A percentile compares a stretch with the other conserved stretches of the same genome.
phyloP scores from a whole-genome alignment of 2,888 invertebrate species.

The Boloria selene region DNA sequence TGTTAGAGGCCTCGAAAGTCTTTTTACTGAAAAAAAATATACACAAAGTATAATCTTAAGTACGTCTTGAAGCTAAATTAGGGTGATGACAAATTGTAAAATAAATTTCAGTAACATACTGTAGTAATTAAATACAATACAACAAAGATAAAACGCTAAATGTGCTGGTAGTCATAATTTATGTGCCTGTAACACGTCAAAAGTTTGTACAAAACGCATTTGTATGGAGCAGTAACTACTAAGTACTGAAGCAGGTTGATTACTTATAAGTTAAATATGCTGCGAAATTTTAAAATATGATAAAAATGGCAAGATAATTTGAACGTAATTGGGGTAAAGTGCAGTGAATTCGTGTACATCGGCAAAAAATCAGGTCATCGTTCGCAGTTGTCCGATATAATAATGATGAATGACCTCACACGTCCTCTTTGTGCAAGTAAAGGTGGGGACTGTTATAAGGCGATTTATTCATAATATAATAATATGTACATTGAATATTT shows the following conservation, averaged over 20 bases:
- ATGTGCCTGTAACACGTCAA: slow-evolving; percentile 22
- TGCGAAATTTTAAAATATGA: slow-evolving; percentile 34
- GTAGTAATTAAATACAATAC: background rate
- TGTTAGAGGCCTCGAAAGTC: too few species aligned
- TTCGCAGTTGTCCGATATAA: slow-evolving; percentile 50
- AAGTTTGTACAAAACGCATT: slow-evolving; percentile 33
- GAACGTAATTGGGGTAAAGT: slow-evolving; percentile 10
- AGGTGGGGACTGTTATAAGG: slow-evolving; percentile 32
- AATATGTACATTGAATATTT: too few species aligned
- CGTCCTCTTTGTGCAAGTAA: slow-evolving; percentile 43
- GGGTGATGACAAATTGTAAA: too few species aligned
- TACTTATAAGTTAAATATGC: slow-evolving; percentile 36
- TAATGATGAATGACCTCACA: slow-evolving; percentile 54
- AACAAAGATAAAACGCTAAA: slow-evolving; percentile 9
- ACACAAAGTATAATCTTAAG: too few species aligned
- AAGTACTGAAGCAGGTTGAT: slow-evolving; percentile 36
- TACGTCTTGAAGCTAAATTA: too few species aligned
- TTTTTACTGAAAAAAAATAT: too few species aligned
- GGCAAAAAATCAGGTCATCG: slow-evolving; percentile 48
- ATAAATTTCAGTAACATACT: too few species aligned
- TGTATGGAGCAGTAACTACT: slow-evolving; percentile 24
- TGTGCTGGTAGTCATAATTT: slow-evolving; percentile 15
- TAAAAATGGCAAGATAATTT: background rate
- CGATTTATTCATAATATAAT: slow-evolving; percentile 9
- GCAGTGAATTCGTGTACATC: slow-evolving; percentile 41